Base-by-base conservation (phyloP, 2,888 invertebrate genomes). In the Omphaloscelis lunosa region DNA sequence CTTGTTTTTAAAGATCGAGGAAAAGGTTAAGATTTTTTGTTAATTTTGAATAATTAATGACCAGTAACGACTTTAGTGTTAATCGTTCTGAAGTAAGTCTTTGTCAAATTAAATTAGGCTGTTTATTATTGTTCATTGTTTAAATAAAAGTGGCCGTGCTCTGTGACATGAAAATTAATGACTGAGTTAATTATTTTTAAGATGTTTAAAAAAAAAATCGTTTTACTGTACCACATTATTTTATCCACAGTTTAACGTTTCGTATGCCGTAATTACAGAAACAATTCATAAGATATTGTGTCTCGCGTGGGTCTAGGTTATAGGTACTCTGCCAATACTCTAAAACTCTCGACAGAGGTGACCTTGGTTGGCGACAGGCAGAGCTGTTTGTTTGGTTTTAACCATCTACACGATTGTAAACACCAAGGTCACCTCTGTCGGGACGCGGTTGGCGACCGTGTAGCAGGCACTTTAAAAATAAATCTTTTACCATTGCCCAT, bases 101-200 rank as follows among this genome's bases (percentile, higher is more conserved):
- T 45, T 45, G 51, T 53, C 20, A 56, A 48, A 75, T 45, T 53
- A 59, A 77, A 41, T 66, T 8, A 53, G 15, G 27, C 34, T 61
- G 41, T 34, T n/a, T 51, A n/a, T 58, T 51, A 65, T 59, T 29
- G n/a, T 67, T 66, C 45, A 48, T 82, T 82, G 78, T 79, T 59
- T 56, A n/a, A 75, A 53, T 45, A 59, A 82, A 65, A 11, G 9
- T 65, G 23, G 1, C 41, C 78, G 17, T 77, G 59, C 9, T 34
- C 41, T 17, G 11, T 73, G 51, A 34, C 51, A 59, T 59, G 2
- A 51, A 27, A 51, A 73, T 58, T 4, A 53, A 39, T 67, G 23
- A 9, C 23, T 12, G 27, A 23, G 17, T 12, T 23, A n/a, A 45
- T 48, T 27, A 4, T 0, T 27, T 45, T 11, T 27, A 11, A 27